A percentile compares a stretch with the other conserved stretches of the same genome.
These are phyloP conservation scores for Andrena camellia DNA, from an alignment of 2,888 invertebrate genomes.

Conservation along the genomic window DNA sequence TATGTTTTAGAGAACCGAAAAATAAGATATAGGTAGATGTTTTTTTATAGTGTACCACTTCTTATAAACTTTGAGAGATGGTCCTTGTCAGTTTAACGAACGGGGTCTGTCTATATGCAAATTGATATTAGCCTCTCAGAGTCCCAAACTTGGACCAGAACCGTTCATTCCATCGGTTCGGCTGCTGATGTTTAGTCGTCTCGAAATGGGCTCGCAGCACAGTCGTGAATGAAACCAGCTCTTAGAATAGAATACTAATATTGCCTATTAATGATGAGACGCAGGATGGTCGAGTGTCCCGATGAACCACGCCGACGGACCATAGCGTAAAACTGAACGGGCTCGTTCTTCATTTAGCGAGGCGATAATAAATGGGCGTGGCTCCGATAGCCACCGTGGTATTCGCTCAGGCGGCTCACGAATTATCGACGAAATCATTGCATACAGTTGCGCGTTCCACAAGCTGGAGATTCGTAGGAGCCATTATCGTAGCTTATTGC, in stretches of 20 bases:
- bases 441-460: constrained; percentile 30
- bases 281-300: neutral
- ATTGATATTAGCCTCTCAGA: too few relatives aligned
- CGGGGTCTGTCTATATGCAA: too few relatives aligned
- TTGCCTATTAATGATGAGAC: neutral
- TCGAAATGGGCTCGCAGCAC: neutral
- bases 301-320: neutral
- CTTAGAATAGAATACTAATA: neutral
- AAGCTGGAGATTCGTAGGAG: constrained; percentile 31
- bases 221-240: neutral
- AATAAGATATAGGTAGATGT: too few relatives aligned
- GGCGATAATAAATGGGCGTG: constrained; percentile 58
- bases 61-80: too few relatives aligned
- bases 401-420: constrained; percentile 33
- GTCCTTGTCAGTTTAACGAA: too few relatives aligned
- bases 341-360: constrained; percentile 24
- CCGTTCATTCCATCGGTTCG: too few relatives aligned
- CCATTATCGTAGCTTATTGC: constrained; percentile 53
- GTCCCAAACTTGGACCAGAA: too few relatives aligned
- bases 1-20: too few relatives aligned
- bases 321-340: constrained; percentile 8
- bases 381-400: constrained; percentile 35
- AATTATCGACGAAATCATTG: constrained; percentile 52
- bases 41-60: too few relatives aligned
- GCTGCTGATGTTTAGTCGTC: too few relatives aligned